These are phyloP conservation scores for Apocheima hispidaria DNA, from an alignment of 2,888 invertebrate genomes.

Conservation along the genomic window DNA sequence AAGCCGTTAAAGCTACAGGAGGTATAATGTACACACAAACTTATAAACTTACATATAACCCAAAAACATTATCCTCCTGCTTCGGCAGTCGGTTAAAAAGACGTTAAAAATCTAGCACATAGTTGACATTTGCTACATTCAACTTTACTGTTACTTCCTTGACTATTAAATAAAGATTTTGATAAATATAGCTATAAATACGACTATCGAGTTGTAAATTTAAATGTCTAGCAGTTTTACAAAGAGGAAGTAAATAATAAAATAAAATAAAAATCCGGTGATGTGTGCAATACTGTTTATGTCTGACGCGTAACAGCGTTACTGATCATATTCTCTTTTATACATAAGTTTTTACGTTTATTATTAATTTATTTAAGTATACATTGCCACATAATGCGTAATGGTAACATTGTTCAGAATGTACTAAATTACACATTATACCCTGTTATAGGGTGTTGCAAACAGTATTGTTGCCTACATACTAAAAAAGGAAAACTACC, in stretches of 20 bases:
- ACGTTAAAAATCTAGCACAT: not conserved
- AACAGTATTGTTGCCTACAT: no score
- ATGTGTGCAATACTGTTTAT: constrained; percentile 11
- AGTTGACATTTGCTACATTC: constrained; percentile 13
- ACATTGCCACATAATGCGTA: no score
- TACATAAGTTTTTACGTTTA: no score
- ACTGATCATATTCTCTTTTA: constrained; percentile 10
- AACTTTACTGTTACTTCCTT: constrained; percentile 7
- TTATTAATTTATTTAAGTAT: no score
- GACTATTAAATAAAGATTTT: constrained; percentile 2
- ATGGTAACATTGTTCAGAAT: no score
- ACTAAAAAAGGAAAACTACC: no score
- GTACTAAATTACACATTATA: no score
- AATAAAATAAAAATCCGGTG: not conserved
- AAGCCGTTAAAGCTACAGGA: no score
- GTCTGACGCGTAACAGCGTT: constrained; percentile 12
- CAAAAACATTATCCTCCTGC: not conserved
- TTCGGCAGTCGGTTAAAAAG: not conserved
- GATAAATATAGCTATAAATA: no score
- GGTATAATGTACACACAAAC: no score
- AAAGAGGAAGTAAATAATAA: constrained; percentile 1
- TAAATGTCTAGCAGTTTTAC: not conserved
- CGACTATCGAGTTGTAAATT: not conserved
- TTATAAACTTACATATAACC: no score
- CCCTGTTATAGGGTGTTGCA: no score